Evolutionary conservation across 2,797 vertebrate species (phyloP).

Genomic region (Poecilia picta): DNA sequence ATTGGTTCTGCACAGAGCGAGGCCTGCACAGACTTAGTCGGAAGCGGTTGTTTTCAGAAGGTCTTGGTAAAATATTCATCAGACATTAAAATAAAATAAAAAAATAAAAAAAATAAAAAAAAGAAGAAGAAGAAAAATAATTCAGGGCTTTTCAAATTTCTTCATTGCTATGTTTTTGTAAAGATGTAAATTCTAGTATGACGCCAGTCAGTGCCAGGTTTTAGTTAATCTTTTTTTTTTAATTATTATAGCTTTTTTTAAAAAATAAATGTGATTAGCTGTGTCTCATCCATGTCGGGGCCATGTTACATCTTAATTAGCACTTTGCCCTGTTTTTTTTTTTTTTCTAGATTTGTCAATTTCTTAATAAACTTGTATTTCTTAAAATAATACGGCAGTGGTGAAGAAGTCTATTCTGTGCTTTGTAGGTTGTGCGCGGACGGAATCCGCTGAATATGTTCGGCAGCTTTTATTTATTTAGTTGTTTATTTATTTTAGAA

Average conservation of each 20-base stretch:
- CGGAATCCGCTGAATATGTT: background rate
- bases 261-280: constrained; percentile 74
- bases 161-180: constrained; percentile 56
- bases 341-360: constrained; percentile 80
- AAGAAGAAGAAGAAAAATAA: constrained; percentile 9
- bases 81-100: background rate
- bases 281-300: constrained; percentile 77
- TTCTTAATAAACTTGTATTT: constrained; percentile 85
- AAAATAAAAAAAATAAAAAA: constrained; percentile 19
- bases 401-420: constrained; percentile 65
- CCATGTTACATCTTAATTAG: constrained; percentile 84
- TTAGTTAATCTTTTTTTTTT: constrained; percentile 72
- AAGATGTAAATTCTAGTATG: constrained; percentile 58
- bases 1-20: constrained; percentile 35
- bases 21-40: constrained; percentile 36
- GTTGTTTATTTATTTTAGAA: background rate
- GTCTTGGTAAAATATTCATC: constrained; percentile 31
- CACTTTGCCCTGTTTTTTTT: constrained; percentile 78
- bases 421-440: constrained; percentile 29
- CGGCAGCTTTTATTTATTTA: background rate
- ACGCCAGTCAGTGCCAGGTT: constrained; percentile 69
- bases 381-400: constrained; percentile 72
- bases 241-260: constrained; percentile 60
- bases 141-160: constrained; percentile 68
- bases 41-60: constrained; percentile 43